Evolutionary conservation across 1,140 invertebrate genomes (phyloP).

Genomic region (Macrostomum lignano): DNA sequence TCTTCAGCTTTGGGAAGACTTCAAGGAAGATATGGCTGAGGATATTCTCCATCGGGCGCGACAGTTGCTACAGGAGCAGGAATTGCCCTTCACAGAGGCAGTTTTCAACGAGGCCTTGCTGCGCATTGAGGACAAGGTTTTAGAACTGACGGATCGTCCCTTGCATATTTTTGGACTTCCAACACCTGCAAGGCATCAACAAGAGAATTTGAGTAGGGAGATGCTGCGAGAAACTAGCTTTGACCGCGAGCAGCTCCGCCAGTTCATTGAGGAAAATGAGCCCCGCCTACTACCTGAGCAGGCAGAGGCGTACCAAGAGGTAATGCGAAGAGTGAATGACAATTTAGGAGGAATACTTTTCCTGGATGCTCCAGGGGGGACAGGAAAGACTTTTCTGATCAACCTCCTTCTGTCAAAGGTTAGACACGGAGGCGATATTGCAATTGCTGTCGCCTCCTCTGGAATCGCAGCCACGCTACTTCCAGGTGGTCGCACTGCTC

Average conservation of each 20-base stretch:
- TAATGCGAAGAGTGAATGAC: slow-evolving; percentile 13
- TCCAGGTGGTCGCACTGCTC: slow-evolving; percentile 28
- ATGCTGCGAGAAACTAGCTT: slow-evolving; percentile 4
- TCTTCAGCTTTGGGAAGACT: slow-evolving; percentile 4
- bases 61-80: no score
- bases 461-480: slow-evolving; percentile 32
- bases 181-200: no score
- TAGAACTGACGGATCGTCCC: no score
- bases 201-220: no score
- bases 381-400: slow-evolving; percentile 11
- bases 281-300: no score
- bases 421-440: slow-evolving; percentile 8
- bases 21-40: slow-evolving; percentile 1
- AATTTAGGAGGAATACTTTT: slow-evolving; percentile 18
- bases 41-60: background rate
- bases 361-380: slow-evolving; percentile 24
- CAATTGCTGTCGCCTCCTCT: slow-evolving; percentile 28
- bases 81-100: no score
- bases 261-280: no score
- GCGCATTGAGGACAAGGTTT: no score
- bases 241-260: background rate
- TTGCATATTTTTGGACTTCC: no score
- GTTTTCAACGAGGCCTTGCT: no score
- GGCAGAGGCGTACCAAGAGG: no score
- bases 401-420: slow-evolving; percentile 9